Evolutionary conservation across 2,888 invertebrate species (phyloP).

Genomic region (Scaptomyza caliginosa): DNA sequence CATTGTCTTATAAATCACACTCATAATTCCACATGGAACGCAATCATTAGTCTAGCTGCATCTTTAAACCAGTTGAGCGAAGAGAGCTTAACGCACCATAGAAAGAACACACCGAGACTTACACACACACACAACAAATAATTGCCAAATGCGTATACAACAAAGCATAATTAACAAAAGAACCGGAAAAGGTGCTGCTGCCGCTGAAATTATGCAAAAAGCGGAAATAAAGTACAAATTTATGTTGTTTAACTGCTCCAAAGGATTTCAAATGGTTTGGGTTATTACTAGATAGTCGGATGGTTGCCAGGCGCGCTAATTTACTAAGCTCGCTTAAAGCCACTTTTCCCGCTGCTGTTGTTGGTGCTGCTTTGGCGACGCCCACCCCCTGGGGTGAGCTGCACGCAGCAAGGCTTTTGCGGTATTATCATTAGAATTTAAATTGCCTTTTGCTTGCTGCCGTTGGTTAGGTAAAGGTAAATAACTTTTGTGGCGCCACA

Average conservation of each 20-base stretch:
- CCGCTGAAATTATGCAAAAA: slow-evolving; percentile 65
- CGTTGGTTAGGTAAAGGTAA: slow-evolving; percentile 60
- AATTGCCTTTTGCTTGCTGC: slow-evolving; percentile 71
- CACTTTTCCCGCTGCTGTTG: slow-evolving; percentile 4
- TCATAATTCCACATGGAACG: slow-evolving; percentile 7
- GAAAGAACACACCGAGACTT: slow-evolving; percentile 8
- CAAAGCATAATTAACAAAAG: slow-evolving; percentile 70
- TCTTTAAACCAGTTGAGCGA: slow-evolving; percentile 25
- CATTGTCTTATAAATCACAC: slow-evolving; percentile 39
- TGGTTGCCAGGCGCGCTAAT: slow-evolving; percentile 67
- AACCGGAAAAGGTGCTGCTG: slow-evolving; percentile 33
- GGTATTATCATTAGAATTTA: slow-evolving; percentile 78
- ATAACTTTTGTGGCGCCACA: slow-evolving; percentile 67
- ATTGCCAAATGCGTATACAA: slow-evolving; percentile 57
- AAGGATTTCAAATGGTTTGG: slow-evolving; percentile 24
- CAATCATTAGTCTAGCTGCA: slow-evolving; percentile 35
- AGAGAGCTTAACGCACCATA: slow-evolving; percentile 7
- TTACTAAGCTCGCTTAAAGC: slow-evolving; percentile 69
- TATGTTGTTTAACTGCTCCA: slow-evolving; percentile 43
- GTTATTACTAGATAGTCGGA: background rate
- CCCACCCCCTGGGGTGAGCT: slow-evolving; percentile 17
- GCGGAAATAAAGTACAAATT: slow-evolving; percentile 76
- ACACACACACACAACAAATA: slow-evolving; percentile 36
- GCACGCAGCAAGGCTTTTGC: slow-evolving; percentile 51
- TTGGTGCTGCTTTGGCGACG: slow-evolving; percentile 24